These are phyloP conservation scores for Dorcus parallelipipedus DNA, from an alignment of 2,888 invertebrate species.

Conservation along the genomic window DNA sequence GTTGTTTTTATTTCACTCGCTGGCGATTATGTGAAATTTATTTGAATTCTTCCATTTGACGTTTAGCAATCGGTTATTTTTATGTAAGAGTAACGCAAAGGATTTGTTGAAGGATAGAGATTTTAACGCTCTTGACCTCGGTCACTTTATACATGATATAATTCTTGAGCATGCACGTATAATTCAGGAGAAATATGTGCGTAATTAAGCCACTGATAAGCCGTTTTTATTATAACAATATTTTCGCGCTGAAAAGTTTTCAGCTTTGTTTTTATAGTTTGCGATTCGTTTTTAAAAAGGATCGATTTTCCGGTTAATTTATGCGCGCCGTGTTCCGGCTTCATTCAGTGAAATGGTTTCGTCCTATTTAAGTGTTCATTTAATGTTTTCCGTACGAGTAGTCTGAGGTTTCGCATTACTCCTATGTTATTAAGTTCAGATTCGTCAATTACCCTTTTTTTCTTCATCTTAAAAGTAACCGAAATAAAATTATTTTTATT, in stretches of 20 bases:
- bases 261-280: neutral
- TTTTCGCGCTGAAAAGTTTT: neutral
- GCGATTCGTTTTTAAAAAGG: constrained; percentile 2
- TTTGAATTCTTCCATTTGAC: neutral
- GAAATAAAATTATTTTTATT: too few species aligned
- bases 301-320: constrained; percentile 16
- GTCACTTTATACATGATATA: neutral
- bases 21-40: neutral
- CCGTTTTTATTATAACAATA: neutral
- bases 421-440: neutral
- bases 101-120: neutral
- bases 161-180: constrained; percentile 14
- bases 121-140: neutral
- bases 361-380: neutral
- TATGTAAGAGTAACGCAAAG: neutral
- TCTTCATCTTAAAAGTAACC: too few species aligned
- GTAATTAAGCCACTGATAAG: neutral
- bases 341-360: constrained; percentile 9
- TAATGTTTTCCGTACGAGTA: neutral
- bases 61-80: neutral
- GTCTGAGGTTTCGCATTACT: constrained; percentile 2
- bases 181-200: constrained; percentile 13
- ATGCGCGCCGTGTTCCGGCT: constrained; percentile 8
- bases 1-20: neutral
- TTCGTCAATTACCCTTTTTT: neutral